These are phyloP conservation scores for Euleptes europaea DNA, from an alignment of 2,113 vertebrate species.

Conservation along the genomic window DNA sequence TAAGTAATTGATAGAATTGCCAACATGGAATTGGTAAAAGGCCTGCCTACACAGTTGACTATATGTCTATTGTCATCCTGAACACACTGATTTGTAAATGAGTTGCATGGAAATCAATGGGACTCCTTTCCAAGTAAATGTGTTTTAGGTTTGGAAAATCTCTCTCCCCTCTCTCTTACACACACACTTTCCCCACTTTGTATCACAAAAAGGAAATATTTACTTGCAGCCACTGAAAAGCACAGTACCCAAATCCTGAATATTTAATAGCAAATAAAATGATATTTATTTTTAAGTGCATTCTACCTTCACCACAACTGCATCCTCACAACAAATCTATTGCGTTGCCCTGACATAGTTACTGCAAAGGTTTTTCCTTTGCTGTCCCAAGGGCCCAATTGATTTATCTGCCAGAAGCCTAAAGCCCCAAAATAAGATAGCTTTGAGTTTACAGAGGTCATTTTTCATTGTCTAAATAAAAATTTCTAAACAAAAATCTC, in stretches of 20 bases:
- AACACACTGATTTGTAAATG: not conserved
- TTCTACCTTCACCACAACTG: conserved; percentile 77
- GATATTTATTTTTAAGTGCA: conserved; percentile 82
- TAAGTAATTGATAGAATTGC: not conserved
- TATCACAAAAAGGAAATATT: conserved; percentile 67
- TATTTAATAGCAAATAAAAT: conserved; percentile 85
- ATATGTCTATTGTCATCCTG: not conserved
- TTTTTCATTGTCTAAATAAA: conserved; percentile 92
- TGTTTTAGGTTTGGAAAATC: not conserved
- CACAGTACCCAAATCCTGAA: conserved; percentile 74
- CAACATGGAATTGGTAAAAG: conserved; percentile 16
- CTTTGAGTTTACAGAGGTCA: conserved; percentile 90
- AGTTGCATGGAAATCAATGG: not conserved
- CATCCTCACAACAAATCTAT: conserved; percentile 83
- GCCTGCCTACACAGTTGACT: not conserved
- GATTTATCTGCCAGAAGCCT: conserved; percentile 90
- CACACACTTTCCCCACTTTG: conserved; percentile 54
- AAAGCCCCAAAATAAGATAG: conserved; percentile 88
- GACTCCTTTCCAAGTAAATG: not conserved
- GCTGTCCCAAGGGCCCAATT: conserved; percentile 86
- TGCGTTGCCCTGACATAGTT: conserved; percentile 81
- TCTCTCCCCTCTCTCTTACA: not conserved
- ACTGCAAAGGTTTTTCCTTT: conserved; percentile 85
- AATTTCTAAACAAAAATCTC: conserved; percentile 91
- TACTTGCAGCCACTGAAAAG: conserved; percentile 66